Conservation (phyloP, 2,888 invertebrate genomes). For the Macaria liturata region DNA sequence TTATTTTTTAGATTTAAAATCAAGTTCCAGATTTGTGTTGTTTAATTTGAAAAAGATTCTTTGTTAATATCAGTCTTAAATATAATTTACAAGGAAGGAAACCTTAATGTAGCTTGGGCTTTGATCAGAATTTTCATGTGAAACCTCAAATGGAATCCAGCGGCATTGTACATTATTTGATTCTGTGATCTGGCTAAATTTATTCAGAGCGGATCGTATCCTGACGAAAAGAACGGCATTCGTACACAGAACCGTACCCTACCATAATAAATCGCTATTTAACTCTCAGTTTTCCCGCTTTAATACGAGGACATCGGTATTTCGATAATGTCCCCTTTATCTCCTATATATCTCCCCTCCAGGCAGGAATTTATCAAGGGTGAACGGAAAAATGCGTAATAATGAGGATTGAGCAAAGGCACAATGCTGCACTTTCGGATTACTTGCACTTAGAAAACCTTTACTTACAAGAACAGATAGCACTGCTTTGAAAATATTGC, state of each 20-base stretch:
- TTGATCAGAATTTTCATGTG: no score
- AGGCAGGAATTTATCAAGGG: conserved; percentile 69
- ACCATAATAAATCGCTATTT: conserved; percentile 73
- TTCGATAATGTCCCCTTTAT: conserved; percentile 80
- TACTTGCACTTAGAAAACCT: background rate
- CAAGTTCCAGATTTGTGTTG: no score
- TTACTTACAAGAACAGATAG: no score
- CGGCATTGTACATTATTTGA: background rate
- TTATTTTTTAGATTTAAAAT: no score
- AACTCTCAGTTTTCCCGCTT: conserved; percentile 75
- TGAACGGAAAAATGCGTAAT: conserved; percentile 77
- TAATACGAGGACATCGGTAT: conserved; percentile 78
- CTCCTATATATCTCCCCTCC: conserved; percentile 69
- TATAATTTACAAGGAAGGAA: no score
- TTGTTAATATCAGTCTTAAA: no score
- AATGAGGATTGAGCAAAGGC: conserved; percentile 64
- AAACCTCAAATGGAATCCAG: background rate
- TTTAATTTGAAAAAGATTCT: no score
- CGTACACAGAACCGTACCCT: conserved; percentile 38
- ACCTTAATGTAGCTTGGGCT: no score
- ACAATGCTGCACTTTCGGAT: conserved; percentile 6
- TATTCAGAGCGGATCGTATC: conserved; percentile 32
- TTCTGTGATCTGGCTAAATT: conserved; percentile 22
- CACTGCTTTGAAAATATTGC: no score
- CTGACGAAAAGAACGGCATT: conserved; percentile 20